Base-by-base conservation (phyloP, 2,888 invertebrate genomes). In the Crossocerus cetratus region DNA sequence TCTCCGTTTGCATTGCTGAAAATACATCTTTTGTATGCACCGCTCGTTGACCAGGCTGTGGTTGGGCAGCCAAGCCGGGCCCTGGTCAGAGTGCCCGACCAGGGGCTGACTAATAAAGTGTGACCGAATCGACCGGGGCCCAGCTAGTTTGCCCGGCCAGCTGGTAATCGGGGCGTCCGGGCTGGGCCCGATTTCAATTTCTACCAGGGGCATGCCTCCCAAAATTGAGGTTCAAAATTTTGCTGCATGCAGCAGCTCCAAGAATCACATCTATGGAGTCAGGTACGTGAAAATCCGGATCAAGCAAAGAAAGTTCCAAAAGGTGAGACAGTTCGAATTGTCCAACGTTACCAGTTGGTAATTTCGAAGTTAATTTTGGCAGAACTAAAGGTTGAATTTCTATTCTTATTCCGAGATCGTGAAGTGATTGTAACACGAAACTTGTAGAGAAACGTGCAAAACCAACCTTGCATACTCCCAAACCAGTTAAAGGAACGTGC, bases 201-300 rank as follows among this genome's bases (percentile, higher is more conserved):
- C n/a, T n/a, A n/a, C n/a, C n/a, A n/a, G n/a, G n/a, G n/a, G n/a
- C n/a, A n/a, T n/a, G n/a, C n/a, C n/a, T n/a, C n/a, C n/a, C n/a
- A n/a, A n/a, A n/a, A 0, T 22, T n/a, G 1, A 2, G n/a, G 0
- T 8, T 0, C 1, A 61, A 21, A n/a, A 61, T 14, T 0, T 4
- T 2, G 2, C 45, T 22, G 2, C n/a, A 61, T 0, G 45, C 49
- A 1, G 43, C 61, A 0, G 49, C 61, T 0, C 49, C 61, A 2
- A 61, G 45, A 2, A 45, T n/a, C 0, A 49, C 2, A 2, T 49
- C 23, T 1, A 62, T 13, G 0, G 32, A 8, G n/a, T 61, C 49
- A 2, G 16, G 14, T 0, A 16, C 13, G 1, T 14, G 0, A 5
- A 21, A 60, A 3, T 18, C 13, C 1, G 32, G 61, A 2, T 61